Conservation (phyloP, 2,888 invertebrate species). For the Amiota communis region DNA sequence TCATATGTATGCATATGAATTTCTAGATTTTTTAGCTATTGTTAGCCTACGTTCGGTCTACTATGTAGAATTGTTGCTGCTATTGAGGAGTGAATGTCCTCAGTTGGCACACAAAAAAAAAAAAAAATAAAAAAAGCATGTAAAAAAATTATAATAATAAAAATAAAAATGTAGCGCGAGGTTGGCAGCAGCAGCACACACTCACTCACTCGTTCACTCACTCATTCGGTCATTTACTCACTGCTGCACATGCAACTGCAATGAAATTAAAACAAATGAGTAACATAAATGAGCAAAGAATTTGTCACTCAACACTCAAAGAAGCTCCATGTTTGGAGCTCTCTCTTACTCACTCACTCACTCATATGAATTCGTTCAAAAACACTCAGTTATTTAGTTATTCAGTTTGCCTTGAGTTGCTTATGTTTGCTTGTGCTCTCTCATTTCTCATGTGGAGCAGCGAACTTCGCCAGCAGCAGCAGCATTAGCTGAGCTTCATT, state of each 20-base stretch:
- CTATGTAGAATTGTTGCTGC: slow-evolving; percentile 32
- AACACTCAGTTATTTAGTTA: not conserved
- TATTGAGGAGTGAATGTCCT: slow-evolving; percentile 71
- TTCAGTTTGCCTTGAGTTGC: not conserved
- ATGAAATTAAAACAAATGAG: not conserved
- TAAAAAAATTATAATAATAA: slow-evolving; percentile 11
- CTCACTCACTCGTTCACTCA: no score
- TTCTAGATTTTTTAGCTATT: slow-evolving; percentile 23
- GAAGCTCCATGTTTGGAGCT: no score
- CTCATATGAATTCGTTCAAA: no score
- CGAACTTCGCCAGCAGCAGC: no score
- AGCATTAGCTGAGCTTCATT: no score
- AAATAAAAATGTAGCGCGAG: slow-evolving; percentile 67
- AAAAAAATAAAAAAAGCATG: no score
- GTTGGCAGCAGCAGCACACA: slow-evolving; percentile 54
- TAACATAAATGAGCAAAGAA: not conserved
- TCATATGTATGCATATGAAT: not conserved
- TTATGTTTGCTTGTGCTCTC: not conserved
- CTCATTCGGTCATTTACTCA: no score
- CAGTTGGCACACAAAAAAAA: slow-evolving; percentile 69
- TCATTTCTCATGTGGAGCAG: no score
- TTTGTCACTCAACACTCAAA: not conserved
- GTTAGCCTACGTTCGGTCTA: slow-evolving; percentile 44
- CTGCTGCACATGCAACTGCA: no score
- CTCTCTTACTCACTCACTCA: no score